Conservation (phyloP, 2,797 vertebrate genomes). For the Danio tinwini region DNA sequence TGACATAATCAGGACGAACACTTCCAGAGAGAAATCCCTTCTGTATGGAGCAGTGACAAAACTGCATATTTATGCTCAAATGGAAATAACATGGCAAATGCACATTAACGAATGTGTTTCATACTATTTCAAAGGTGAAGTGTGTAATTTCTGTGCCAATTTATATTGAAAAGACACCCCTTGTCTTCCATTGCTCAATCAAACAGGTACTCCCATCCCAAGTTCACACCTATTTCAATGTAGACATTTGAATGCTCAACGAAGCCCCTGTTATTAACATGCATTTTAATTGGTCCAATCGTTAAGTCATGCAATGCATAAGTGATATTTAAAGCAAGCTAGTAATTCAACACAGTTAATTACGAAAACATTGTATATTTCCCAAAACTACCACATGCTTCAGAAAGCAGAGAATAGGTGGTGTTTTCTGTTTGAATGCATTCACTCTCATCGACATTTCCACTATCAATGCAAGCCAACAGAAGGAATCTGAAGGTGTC, state of each 20-base stretch:
- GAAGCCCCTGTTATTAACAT: too few species aligned
- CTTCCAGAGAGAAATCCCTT: slow-evolving; percentile 20
- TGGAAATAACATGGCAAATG: slow-evolving; percentile 4
- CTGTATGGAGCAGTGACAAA: slow-evolving; percentile 20
- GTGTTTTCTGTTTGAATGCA: too few species aligned
- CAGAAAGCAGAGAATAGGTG: too few species aligned
- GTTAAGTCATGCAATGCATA: too few species aligned
- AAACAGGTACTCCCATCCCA: background rate
- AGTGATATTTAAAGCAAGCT: too few species aligned
- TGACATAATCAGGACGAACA: slow-evolving; percentile 13
- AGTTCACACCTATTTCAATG: background rate
- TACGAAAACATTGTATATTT: too few species aligned
- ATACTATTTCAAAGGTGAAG: slow-evolving; percentile 29
- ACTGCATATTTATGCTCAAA: slow-evolving; percentile 7
- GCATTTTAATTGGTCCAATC: too few species aligned
- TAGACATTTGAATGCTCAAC: background rate
- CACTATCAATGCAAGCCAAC: too few species aligned
- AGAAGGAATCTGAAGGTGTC: too few species aligned
- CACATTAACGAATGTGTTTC: slow-evolving; percentile 43
- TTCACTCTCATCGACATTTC: too few species aligned
- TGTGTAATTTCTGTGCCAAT: background rate
- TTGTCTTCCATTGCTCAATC: background rate
- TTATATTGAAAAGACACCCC: background rate
- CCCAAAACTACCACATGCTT: too few species aligned
- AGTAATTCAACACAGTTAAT: too few species aligned